phyloP scores from a whole-genome alignment of 2,888 invertebrate genomes.

The Clepsis dumicolana region DNA sequence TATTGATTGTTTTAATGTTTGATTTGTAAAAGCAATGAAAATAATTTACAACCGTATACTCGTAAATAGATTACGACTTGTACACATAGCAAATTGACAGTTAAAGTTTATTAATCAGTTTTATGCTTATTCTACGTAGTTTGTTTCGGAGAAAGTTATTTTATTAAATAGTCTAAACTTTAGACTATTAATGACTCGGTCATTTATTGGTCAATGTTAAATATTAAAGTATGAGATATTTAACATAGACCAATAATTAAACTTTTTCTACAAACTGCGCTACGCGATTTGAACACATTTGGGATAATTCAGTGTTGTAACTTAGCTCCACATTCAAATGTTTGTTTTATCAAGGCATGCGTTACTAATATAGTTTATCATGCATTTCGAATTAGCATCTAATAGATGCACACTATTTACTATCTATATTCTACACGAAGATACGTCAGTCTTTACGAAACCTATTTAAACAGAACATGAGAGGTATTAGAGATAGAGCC shows the following conservation, averaged over 20 bases:
- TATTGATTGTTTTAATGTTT: background rate
- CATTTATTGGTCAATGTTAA: too few relatives aligned
- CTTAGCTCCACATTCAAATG: background rate
- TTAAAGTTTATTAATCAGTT: background rate
- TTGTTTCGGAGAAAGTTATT: too few relatives aligned
- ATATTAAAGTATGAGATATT: too few relatives aligned
- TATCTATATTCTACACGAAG: background rate
- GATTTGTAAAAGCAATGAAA: slow-evolving; percentile 3
- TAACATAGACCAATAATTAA: too few relatives aligned
- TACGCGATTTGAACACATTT: too few relatives aligned
- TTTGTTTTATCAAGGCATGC: background rate
- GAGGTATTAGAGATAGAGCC: slow-evolving; percentile 12
- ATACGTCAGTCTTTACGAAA: slow-evolving; percentile 16
- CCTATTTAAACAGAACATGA: slow-evolving; percentile 18
- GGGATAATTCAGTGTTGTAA: too few relatives aligned
- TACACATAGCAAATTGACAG: background rate
- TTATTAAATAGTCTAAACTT: too few relatives aligned
- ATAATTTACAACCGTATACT: slow-evolving; percentile 1
- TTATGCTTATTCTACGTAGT: too few relatives aligned
- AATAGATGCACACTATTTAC: background rate
- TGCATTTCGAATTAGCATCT: background rate
- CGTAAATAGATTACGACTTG: background rate
- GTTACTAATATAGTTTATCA: background rate
- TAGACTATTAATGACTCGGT: too few relatives aligned
- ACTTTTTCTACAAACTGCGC: too few relatives aligned